A percentile compares a stretch with the other conserved stretches of the same genome.
These are phyloP conservation scores for Heliothis subflexa DNA, from an alignment of 1,140 invertebrate genomes.

Conservation along the genomic window DNA sequence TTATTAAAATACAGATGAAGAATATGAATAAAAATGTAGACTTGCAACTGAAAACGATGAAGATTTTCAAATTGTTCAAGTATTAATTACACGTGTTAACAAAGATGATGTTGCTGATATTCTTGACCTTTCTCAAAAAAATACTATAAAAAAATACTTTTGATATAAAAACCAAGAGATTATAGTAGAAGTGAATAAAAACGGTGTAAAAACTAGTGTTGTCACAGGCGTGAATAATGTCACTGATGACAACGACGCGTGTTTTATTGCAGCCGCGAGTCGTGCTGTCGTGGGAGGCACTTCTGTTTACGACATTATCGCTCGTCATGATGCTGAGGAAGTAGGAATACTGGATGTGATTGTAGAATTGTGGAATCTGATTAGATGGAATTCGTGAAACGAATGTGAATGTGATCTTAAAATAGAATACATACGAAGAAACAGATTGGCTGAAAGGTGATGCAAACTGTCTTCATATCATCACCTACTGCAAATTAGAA, in stretches of 20 bases:
- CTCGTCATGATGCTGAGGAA: constrained; percentile 39
- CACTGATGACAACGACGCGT: constrained; percentile 73
- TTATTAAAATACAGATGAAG: neutral
- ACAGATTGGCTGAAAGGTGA: too few species aligned
- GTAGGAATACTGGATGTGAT: constrained; percentile 50
- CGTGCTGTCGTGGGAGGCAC: constrained; percentile 58
- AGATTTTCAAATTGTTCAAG: too few species aligned
- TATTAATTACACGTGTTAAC: too few species aligned
- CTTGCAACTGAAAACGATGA: too few species aligned
- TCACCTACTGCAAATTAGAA: too few species aligned
- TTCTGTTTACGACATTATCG: constrained; percentile 68
- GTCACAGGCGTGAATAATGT: constrained; percentile 45
- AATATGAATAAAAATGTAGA: neutral
- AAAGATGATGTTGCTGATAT: too few species aligned
- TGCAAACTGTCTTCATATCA: too few species aligned
- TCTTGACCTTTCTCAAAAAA: too few species aligned
- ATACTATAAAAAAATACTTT: neutral
- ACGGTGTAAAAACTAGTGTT: constrained; percentile 16
- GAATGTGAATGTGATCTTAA: too few species aligned
- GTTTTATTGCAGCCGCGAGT: constrained; percentile 62
- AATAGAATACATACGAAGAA: too few species aligned
- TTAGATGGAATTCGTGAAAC: too few species aligned
- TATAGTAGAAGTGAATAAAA: constrained; percentile 20
- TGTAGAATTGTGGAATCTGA: neutral
- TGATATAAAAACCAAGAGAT: neutral